Percentiles rank a stretch among this genome's conserved stretches.
phyloP scores from a whole-genome alignment of 2,797 vertebrate genomes.

The Salmo trutta region DNA sequence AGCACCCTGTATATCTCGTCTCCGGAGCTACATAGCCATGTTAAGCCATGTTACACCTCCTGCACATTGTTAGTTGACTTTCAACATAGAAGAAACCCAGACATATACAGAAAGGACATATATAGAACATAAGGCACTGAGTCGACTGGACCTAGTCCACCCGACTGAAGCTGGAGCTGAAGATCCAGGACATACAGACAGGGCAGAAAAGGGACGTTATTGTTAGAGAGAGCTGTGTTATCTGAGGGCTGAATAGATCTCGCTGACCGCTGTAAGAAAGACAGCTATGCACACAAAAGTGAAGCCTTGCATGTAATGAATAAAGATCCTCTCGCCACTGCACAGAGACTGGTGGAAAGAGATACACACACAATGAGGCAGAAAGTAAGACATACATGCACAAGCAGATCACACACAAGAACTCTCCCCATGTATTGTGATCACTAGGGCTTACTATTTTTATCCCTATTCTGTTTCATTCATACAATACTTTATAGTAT shows the following conservation, averaged over 20 bases:
- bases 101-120: not conserved
- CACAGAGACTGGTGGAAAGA: not conserved
- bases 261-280: not conserved
- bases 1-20: too few relatives aligned
- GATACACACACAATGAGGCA: not conserved
- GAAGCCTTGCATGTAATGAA: not conserved
- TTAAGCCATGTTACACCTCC: too few relatives aligned
- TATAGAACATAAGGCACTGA: too few relatives aligned
- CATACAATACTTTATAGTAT: not conserved
- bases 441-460: too few relatives aligned
- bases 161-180: not conserved
- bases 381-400: not conserved
- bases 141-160: slow-evolving; percentile 14
- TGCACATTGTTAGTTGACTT: too few relatives aligned
- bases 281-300: not conserved
- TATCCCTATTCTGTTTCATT: not conserved
- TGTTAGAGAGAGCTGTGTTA: not conserved
- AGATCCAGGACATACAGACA: not conserved
- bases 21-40: too few relatives aligned
- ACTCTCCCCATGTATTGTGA: not conserved
- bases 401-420: not conserved
- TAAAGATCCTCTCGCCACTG: not conserved
- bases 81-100: not conserved
- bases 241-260: not conserved
- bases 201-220: not conserved